Conservation (phyloP, 92 coral and sea anemone species). For the Porites lobata region DNA sequence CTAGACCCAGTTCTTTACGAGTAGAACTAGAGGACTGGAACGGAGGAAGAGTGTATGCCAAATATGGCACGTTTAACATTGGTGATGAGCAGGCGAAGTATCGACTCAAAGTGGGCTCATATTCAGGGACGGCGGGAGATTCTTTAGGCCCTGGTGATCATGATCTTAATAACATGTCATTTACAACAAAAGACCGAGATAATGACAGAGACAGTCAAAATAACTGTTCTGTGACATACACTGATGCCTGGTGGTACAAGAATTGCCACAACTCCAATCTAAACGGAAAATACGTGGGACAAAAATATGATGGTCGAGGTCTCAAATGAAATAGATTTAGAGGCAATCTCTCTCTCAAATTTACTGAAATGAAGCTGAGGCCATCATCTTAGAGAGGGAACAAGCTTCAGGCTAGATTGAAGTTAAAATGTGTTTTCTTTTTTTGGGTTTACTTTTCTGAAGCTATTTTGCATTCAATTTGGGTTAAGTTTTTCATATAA, state of each 20-base stretch:
- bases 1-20: not conserved
- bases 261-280: constrained; percentile 8
- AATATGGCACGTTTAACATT: not conserved
- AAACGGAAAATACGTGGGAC: constrained; percentile 40
- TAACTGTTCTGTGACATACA: not conserved
- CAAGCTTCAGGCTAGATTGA: no score
- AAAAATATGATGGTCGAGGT: not conserved
- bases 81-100: not conserved
- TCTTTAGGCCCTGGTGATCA: not conserved
- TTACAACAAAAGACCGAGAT: no score
- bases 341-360: not conserved
- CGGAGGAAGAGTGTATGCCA: not conserved
- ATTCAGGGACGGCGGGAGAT: not conserved
- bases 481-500: no score
- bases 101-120: not conserved
- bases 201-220: no score
- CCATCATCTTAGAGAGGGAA: not conserved
- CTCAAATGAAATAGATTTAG: not conserved
- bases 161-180: no score
- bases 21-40: not conserved
- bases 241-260: constrained; percentile 53
- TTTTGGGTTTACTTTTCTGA: no score
- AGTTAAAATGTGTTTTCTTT: no score
- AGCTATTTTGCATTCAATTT: no score
- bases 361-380: constrained; percentile 32